phyloP scores from a whole-genome alignment of 2,113 vertebrate species.

The Eubucco bourcierii region DNA sequence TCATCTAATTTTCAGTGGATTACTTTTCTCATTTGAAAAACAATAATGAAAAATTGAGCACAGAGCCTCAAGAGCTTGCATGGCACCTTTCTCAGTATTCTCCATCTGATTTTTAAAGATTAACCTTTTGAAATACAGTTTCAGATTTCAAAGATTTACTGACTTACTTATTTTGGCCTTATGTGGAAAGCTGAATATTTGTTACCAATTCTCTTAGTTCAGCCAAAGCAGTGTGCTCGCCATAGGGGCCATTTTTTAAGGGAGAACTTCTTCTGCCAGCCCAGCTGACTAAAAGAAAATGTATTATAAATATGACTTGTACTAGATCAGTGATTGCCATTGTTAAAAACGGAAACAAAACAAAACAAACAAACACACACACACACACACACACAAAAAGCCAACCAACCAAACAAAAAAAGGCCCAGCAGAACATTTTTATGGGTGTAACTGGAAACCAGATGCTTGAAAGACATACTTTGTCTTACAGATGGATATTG shows the following conservation, averaged over 20 bases:
- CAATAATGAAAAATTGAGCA: conserved; percentile 1
- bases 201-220: background rate
- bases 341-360: background rate
- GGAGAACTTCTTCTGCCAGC: background rate
- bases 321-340: background rate
- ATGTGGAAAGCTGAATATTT: background rate
- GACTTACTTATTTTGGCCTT: background rate
- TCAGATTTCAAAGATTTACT: background rate
- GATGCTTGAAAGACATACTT: background rate
- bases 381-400: no score
- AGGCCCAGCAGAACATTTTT: background rate
- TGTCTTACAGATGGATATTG: background rate
- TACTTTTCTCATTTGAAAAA: conserved; percentile 45
- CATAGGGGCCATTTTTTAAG: background rate
- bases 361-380: no score
- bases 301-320: background rate
- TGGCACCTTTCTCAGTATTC: background rate
- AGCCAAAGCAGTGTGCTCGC: background rate
- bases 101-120: background rate
- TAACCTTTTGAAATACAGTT: background rate
- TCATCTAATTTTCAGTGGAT: conserved; percentile 51
- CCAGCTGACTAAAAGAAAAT: background rate
- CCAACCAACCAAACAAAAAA: no score
- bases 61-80: background rate
- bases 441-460: background rate